These are phyloP conservation scores for Cantharis rufa DNA, from an alignment of 2,888 invertebrate genomes.

Conservation along the genomic window DNA sequence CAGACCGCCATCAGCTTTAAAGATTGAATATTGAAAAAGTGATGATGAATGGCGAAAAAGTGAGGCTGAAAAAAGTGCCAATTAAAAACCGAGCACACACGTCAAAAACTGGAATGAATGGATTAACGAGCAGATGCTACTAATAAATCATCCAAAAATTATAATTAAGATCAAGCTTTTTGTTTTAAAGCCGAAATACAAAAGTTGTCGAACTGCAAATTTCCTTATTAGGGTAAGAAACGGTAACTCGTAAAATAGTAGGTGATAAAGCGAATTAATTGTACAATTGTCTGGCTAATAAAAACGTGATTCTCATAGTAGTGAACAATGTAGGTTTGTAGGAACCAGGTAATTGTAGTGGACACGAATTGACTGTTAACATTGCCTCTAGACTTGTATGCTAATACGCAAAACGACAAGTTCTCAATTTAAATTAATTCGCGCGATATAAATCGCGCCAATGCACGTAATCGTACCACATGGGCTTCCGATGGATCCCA, in stretches of 20 bases:
- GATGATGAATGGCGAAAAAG: background rate
- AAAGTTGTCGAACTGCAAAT: background rate
- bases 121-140: background rate
- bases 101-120: background rate
- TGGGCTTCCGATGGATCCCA: background rate
- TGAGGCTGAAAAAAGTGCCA: background rate
- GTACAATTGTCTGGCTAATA: background rate
- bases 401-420: background rate
- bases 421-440: background rate
- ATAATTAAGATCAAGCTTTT: background rate
- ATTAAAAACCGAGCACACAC: background rate
- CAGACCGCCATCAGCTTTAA: background rate
- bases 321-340: conserved; percentile 20
- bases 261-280: background rate
- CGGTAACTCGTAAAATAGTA: background rate
- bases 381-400: background rate
- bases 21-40: too few species aligned
- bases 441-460: background rate
- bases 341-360: conserved; percentile 8
- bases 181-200: background rate
- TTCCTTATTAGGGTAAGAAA: background rate
- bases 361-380: conserved; percentile 18
- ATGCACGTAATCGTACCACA: background rate
- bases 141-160: background rate
- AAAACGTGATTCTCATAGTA: background rate